These are phyloP conservation scores for Aldabrachelys gigantea DNA, from an alignment of 2,113 vertebrate genomes.

Conservation along the genomic window DNA sequence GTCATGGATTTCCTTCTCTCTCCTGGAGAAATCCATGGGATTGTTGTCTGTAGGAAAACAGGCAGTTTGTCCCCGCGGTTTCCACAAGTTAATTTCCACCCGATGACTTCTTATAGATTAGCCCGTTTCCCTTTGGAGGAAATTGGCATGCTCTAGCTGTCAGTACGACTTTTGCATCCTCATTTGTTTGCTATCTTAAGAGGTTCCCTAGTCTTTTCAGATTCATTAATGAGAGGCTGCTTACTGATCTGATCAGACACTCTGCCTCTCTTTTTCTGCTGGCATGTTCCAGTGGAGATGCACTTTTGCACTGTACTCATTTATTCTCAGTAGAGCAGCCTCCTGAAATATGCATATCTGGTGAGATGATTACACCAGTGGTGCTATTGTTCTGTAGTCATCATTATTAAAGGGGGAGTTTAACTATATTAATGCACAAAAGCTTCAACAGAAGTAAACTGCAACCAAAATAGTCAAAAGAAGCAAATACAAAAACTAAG, in stretches of 20 bases:
- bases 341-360: slow-evolving; percentile 55
- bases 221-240: not conserved
- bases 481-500: not conserved
- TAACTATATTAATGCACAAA: not conserved
- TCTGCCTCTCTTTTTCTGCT: not conserved
- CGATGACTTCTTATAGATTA: not conserved
- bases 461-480: not conserved
- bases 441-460: slow-evolving; percentile 4
- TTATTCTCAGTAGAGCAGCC: slow-evolving; percentile 22
- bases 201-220: not conserved
- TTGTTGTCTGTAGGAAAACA: not conserved
- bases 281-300: slow-evolving; percentile 8
- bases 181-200: not conserved
- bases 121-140: not conserved
- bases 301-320: not conserved
- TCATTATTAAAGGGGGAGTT: not conserved
- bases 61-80: not conserved
- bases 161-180: not conserved
- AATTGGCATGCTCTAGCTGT: not conserved
- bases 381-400: slow-evolving; percentile 5
- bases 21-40: not conserved
- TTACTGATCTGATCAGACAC: not conserved
- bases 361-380: slow-evolving; percentile 7
- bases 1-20: not conserved
- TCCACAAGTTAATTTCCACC: not conserved